Evolutionary conservation across 2,888 invertebrate species (phyloP).

Genomic region (Watsonalla binaria): DNA sequence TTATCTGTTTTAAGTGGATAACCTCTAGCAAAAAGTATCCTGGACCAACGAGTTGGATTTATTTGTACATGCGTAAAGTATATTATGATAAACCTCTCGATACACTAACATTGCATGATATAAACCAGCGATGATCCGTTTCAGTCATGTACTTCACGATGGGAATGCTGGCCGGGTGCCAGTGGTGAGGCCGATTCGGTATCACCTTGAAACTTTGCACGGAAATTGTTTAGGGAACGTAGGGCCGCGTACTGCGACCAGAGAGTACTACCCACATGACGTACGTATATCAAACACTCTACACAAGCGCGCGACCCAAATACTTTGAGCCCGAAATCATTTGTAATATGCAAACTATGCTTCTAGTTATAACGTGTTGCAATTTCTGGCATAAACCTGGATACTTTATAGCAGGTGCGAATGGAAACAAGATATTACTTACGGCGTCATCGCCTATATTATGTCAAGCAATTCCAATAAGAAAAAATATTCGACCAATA

Average conservation of each 20-base stretch:
- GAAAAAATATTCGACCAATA: too few relatives aligned
- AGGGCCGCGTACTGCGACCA: slow-evolving; percentile 21
- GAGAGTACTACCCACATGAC: not conserved
- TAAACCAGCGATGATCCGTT: slow-evolving; percentile 24
- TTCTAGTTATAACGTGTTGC: too few relatives aligned
- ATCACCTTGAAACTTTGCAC: slow-evolving; percentile 33
- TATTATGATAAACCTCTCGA: not conserved
- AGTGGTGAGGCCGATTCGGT: slow-evolving; percentile 19
- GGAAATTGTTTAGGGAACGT: slow-evolving; percentile 22
- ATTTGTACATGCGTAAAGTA: too few relatives aligned
- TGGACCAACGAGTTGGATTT: too few relatives aligned
- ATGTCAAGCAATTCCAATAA: too few relatives aligned
- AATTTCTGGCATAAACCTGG: too few relatives aligned
- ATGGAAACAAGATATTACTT: too few relatives aligned
- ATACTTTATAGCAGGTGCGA: too few relatives aligned
- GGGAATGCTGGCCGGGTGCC: slow-evolving; percentile 31
- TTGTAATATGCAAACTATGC: not conserved
- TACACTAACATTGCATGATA: slow-evolving; percentile 23
- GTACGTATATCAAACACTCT: not conserved
- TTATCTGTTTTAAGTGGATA: too few relatives aligned
- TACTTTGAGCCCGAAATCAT: not conserved
- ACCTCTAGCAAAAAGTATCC: too few relatives aligned
- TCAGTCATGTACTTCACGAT: slow-evolving; percentile 20
- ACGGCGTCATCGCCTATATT: too few relatives aligned
- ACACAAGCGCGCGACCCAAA: too few relatives aligned